Percentiles rank a stretch among this genome's conserved stretches.
Conservation (phyloP, 2,113 vertebrate genomes). For the Heterocephalus glaber region DNA sequence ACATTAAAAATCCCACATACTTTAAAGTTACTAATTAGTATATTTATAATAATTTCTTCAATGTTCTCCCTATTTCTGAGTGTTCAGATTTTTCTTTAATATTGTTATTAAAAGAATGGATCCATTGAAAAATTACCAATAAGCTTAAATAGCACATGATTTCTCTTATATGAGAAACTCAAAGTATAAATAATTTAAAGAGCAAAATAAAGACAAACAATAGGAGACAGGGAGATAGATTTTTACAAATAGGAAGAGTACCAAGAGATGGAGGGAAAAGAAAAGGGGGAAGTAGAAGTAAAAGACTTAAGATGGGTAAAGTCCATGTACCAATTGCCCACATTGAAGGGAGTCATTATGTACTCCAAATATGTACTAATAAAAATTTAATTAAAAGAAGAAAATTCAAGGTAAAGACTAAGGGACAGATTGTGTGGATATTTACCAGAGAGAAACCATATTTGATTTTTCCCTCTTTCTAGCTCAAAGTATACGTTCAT, state of each 20-base stretch:
- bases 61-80: not conserved
- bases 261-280: not conserved
- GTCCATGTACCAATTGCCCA: not conserved
- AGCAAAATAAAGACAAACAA: not conserved
- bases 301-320: not conserved
- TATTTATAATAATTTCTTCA: not conserved
- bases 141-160: not conserved
- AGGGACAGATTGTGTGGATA: not conserved
- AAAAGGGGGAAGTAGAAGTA: not conserved
- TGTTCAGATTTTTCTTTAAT: not conserved
- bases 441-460: not conserved
- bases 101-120: not conserved
- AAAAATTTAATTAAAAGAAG: not conserved
- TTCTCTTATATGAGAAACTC: not conserved
- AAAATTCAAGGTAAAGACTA: not conserved
- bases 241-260: not conserved
- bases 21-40: not conserved
- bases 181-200: not conserved
- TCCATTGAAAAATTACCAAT: not conserved
- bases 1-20: not conserved
- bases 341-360: not conserved
- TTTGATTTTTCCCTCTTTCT: too few species aligned
- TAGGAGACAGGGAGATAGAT: not conserved
- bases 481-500: not conserved
- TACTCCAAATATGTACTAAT: not conserved